Evolutionary conservation across 1,140 invertebrate species (phyloP).

Genomic region (Drosophila bipectinata): DNA sequence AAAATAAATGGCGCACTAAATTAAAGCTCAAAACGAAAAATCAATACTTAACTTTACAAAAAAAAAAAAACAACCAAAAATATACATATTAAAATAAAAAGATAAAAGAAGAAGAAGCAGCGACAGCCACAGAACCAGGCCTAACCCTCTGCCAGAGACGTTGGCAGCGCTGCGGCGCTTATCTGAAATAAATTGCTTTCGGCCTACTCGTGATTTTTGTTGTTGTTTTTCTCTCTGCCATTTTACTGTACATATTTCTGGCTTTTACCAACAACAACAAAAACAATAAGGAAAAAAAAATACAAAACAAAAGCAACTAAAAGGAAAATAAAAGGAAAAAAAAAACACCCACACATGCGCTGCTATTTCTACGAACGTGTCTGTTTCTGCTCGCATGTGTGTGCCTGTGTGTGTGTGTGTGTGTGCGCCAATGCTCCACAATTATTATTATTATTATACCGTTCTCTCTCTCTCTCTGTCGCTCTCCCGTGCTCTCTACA

Average conservation of each 20-base stretch:
- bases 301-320: conserved; percentile 12
- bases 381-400: neutral
- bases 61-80: conserved; percentile 11
- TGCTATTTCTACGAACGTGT: conserved; percentile 38
- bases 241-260: conserved; percentile 56
- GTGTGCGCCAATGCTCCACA: conserved; percentile 58
- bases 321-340: conserved; percentile 1
- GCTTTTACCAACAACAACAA: conserved; percentile 32
- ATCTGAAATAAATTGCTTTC: conserved; percentile 82
- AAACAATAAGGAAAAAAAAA: neutral
- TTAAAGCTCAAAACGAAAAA: conserved; percentile 78
- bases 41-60: conserved; percentile 71
- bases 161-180: conserved; percentile 30
- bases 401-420: conserved; percentile 15
- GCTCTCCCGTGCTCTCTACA: conserved; percentile 21
- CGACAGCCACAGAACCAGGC: conserved; percentile 11
- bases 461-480: conserved; percentile 30
- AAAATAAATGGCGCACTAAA: conserved; percentile 59
- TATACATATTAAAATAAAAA: neutral
- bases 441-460: conserved; percentile 73
- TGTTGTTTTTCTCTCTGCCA: conserved; percentile 24
- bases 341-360: conserved; percentile 46
- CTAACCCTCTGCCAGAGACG: conserved; percentile 12
- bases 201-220: conserved; percentile 80
- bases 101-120: conserved; percentile 8